These are phyloP conservation scores for Trichonephila inaurata DNA, from an alignment of 1,140 invertebrate genomes.

Conservation along the genomic window DNA sequence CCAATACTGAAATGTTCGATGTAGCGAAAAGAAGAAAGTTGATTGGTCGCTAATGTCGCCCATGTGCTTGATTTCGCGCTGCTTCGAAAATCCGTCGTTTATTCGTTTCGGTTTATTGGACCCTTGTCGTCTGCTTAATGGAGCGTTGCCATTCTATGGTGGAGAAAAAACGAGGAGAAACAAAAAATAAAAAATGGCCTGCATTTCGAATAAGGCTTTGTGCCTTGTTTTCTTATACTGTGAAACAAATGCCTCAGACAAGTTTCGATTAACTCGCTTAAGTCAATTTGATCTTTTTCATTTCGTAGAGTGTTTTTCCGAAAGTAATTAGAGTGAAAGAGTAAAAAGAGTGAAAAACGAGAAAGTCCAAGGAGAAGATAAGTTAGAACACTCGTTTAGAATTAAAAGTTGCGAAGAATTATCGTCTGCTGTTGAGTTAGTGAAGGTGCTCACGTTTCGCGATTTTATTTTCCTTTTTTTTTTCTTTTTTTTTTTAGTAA, in stretches of 20 bases:
- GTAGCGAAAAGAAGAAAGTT: conserved; percentile 35
- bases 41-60: conserved; percentile 58
- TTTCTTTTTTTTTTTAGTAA: neutral
- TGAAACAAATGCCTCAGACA: neutral
- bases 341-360: neutral
- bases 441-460: neutral
- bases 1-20: conserved; percentile 24
- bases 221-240: conserved; percentile 23
- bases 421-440: neutral
- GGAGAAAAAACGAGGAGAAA: neutral
- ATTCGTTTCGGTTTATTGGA: conserved; percentile 54
- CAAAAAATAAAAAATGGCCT: neutral
- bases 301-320: conserved; percentile 24
- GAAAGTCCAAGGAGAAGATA: neutral
- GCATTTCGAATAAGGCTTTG: conserved; percentile 6
- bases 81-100: conserved; percentile 56
- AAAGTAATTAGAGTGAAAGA: conserved; percentile 20
- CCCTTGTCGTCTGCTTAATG: conserved; percentile 59
- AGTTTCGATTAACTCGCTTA: conserved; percentile 28
- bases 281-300: conserved; percentile 46
- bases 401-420: conserved; percentile 30
- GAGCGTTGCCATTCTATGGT: conserved; percentile 30
- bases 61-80: conserved; percentile 51
- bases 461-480: neutral
- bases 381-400: conserved; percentile 1